Evolutionary conservation across 1,140 invertebrate species (phyloP).

Genomic region (Achatina immaculata): DNA sequence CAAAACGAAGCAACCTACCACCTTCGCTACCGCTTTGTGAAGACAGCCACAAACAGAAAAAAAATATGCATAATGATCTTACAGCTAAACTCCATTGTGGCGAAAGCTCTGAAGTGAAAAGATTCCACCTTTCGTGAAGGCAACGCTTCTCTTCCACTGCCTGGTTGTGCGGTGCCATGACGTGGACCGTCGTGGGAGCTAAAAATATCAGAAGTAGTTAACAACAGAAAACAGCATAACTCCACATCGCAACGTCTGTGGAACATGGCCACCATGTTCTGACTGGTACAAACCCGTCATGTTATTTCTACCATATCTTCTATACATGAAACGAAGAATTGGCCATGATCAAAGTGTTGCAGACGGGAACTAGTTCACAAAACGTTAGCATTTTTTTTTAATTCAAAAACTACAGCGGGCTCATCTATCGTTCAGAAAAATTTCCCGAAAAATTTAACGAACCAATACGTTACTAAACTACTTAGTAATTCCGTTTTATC

Average conservation of each 20-base stretch:
- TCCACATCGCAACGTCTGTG: slow-evolving; percentile 2
- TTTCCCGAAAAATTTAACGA: no score
- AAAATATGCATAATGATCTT: background rate
- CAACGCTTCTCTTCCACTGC: background rate
- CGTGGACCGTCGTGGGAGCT: background rate
- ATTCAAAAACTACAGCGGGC: background rate
- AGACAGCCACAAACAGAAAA: no score
- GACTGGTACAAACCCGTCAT: background rate
- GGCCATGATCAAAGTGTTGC: background rate
- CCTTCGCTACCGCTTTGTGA: no score
- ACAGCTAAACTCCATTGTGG: background rate
- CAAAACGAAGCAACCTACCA: no score
- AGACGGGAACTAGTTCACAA: background rate
- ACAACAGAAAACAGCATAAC: background rate
- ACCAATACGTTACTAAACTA: no score
- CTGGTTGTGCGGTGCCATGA: background rate
- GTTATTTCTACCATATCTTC: background rate
- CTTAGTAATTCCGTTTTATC: no score
- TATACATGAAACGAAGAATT: background rate
- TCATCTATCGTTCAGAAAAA: no score
- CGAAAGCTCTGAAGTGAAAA: background rate
- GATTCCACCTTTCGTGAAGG: background rate
- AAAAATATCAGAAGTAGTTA: background rate
- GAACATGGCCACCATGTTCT: background rate
- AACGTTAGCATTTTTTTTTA: background rate